phyloP scores from a whole-genome alignment of 2,797 vertebrate genomes.

The Cercopithecus mitis region DNA sequence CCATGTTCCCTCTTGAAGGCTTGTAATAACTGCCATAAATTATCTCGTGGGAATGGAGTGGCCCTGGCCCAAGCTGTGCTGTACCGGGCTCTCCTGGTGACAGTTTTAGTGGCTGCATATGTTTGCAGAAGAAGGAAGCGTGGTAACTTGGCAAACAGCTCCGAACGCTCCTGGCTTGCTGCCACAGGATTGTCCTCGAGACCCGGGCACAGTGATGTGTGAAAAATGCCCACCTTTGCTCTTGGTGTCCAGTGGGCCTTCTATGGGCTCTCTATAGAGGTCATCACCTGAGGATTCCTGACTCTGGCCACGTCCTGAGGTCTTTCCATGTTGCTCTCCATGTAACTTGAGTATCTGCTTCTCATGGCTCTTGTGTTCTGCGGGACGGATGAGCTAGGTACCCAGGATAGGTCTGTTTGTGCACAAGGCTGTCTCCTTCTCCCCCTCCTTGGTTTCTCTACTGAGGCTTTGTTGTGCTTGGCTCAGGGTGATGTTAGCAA shows the following conservation, averaged over 20 bases:
- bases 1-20: not conserved
- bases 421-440: not conserved
- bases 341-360: not conserved
- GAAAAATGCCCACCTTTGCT: not conserved
- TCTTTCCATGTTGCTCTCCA: not conserved
- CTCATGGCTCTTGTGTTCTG: not conserved
- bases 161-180: not conserved
- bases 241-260: not conserved
- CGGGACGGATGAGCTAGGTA: not conserved
- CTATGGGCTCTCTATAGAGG: not conserved
- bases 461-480: not conserved
- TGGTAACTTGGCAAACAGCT: not conserved
- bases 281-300: not conserved
- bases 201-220: not conserved
- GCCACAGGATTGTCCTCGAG: not conserved
- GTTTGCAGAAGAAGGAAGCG: not conserved
- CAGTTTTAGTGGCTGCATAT: slow-evolving; percentile 28
- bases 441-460: not conserved
- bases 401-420: not conserved
- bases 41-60: slow-evolving; percentile 1
- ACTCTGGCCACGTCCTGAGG: not conserved
- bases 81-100: not conserved
- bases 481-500: not conserved
- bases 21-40: not conserved
- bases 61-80: not conserved